A percentile compares a stretch with the other conserved stretches of the same genome.
Conservation (phyloP, 1,140 invertebrate species). For the Copidosoma floridanum region DNA sequence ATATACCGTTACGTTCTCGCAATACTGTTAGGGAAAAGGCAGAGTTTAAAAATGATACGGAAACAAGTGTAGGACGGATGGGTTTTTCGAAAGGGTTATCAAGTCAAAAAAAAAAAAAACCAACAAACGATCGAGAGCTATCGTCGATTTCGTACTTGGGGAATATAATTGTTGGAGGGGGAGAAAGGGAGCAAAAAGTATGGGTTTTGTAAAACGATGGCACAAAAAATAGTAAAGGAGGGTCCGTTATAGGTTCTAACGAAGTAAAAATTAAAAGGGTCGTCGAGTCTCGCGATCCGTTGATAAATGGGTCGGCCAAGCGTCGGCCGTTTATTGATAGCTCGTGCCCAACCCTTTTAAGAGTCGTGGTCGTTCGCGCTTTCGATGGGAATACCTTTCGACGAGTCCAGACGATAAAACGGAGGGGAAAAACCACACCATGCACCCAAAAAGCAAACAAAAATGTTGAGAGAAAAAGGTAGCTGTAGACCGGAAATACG, state of each 20-base stretch:
- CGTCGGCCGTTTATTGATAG: conserved; percentile 30
- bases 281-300: neutral
- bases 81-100: conserved; percentile 13
- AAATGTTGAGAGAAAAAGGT: no score
- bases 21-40: conserved; percentile 52
- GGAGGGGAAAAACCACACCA: conserved; percentile 12
- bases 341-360: conserved; percentile 30
- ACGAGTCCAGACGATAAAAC: conserved; percentile 32
- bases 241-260: conserved; percentile 43
- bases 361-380: conserved; percentile 47
- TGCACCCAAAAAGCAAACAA: conserved; percentile 10
- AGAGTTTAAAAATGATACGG: conserved; percentile 42
- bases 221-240: conserved; percentile 35
- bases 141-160: conserved; percentile 12
- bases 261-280: conserved; percentile 20
- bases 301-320: conserved; percentile 4
- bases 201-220: conserved; percentile 36
- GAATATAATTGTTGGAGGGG: conserved; percentile 6
- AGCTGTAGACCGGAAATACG: no score
- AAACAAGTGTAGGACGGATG: conserved; percentile 31
- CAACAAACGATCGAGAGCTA: no score
- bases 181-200: conserved; percentile 35
- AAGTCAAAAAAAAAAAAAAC: conserved; percentile 12
- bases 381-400: conserved; percentile 47
- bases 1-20: conserved; percentile 59